These are phyloP conservation scores for Harpagoxenus sublaevis DNA, from an alignment of 2,888 invertebrate genomes.

Conservation along the genomic window DNA sequence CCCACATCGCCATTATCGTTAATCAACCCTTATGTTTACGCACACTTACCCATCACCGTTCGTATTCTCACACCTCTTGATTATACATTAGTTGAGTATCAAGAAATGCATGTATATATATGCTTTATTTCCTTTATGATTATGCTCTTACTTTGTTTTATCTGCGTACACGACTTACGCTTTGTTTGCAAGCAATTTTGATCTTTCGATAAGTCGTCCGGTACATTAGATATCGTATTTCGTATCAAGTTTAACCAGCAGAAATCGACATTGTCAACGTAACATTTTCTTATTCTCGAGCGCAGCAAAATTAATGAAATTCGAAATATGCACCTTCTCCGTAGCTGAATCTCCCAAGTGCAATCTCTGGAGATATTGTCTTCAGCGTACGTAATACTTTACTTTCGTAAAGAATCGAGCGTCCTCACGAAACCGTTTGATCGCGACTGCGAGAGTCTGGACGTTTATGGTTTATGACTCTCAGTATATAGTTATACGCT, in stretches of 20 bases:
- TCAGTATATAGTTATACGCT: constrained; percentile 34
- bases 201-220: constrained; percentile 30
- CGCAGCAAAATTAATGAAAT: background rate
- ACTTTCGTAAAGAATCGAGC: constrained; percentile 19
- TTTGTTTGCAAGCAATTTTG: constrained; percentile 1
- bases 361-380: constrained; percentile 5
- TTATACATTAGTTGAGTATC: constrained; percentile 47
- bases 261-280: background rate
- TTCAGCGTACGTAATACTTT: background rate
- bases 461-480: background rate
- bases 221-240: constrained; percentile 57
- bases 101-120: constrained; percentile 46
- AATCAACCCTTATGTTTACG: constrained; percentile 76
- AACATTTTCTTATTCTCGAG: background rate
- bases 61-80: constrained; percentile 56
- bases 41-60: constrained; percentile 66
- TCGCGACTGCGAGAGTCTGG: background rate
- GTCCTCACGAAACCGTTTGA: background rate
- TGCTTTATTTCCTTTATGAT: constrained; percentile 37
- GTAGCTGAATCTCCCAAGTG: background rate
- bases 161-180: constrained; percentile 34
- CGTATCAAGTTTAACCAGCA: background rate
- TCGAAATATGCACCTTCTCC: background rate
- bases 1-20: constrained; percentile 75
- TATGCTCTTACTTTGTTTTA: constrained; percentile 33